phyloP scores from a whole-genome alignment of 2,113 vertebrate species.

The Xiphophorus couchianus region DNA sequence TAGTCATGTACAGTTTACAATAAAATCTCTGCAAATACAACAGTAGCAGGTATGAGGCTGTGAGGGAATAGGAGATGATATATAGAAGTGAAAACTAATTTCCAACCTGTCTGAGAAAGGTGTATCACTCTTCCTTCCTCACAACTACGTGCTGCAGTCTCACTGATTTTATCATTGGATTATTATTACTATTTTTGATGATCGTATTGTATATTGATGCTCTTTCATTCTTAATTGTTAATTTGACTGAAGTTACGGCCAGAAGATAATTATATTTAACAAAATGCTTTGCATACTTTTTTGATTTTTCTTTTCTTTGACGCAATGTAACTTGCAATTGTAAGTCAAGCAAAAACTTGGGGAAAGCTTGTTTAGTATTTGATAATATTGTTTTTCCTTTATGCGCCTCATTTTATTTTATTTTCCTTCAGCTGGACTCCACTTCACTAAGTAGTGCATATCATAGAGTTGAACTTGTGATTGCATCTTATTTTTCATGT shows the following conservation, averaged over 20 bases:
- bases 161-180: slow-evolving; percentile 71
- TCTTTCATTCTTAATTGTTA: slow-evolving; percentile 62
- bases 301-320: background rate
- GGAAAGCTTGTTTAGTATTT: background rate
- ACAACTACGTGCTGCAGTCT: slow-evolving; percentile 56
- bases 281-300: slow-evolving; percentile 30
- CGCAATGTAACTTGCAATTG: background rate
- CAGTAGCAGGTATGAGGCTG: slow-evolving; percentile 60
- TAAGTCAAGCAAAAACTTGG: slow-evolving; percentile 25
- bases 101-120: slow-evolving; percentile 73
- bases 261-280: slow-evolving; percentile 45
- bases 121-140: slow-evolving; percentile 47
- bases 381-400: slow-evolving; percentile 38
- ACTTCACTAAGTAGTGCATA: slow-evolving; percentile 41
- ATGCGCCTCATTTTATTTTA: slow-evolving; percentile 19
- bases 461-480: slow-evolving; percentile 40
- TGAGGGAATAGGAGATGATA: slow-evolving; percentile 76
- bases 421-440: background rate
- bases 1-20: slow-evolving; percentile 72
- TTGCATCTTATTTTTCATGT: slow-evolving; percentile 20
- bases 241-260: slow-evolving; percentile 41
- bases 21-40: slow-evolving; percentile 61
- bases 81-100: slow-evolving; percentile 81
- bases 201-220: slow-evolving; percentile 76
- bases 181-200: slow-evolving; percentile 75